A percentile compares a stretch with the other conserved stretches of the same genome.
phyloP scores from a whole-genome alignment of 2,888 invertebrate genomes.

The Ectemnius cavifrons region DNA sequence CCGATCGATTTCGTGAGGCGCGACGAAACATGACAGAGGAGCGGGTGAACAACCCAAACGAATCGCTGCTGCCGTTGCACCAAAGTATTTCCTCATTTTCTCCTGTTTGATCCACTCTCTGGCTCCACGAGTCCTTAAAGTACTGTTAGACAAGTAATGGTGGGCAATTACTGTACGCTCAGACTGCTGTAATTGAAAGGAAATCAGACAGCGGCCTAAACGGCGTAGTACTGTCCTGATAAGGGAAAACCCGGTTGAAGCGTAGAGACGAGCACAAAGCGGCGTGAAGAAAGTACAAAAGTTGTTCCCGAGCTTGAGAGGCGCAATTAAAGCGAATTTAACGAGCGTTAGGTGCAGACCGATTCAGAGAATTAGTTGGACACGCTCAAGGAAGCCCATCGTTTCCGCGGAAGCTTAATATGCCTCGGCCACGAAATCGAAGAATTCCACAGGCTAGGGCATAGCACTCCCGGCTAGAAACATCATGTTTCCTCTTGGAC shows the following conservation, averaged over 20 bases:
- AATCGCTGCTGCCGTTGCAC: constrained; percentile 11
- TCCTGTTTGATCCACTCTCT: constrained; percentile 31
- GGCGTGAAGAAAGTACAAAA: constrained; percentile 27
- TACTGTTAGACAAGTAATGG: no score
- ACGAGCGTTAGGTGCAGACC: constrained; percentile 45
- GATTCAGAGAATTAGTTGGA: constrained; percentile 60
- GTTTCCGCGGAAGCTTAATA: constrained; percentile 58
- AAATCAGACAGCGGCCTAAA: no score
- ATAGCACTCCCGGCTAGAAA: background rate
- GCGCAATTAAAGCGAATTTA: constrained; percentile 55
- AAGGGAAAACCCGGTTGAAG: constrained; percentile 6
- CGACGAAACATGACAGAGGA: constrained; percentile 10
- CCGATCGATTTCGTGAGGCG: constrained; percentile 10
- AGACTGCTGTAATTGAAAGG: no score
- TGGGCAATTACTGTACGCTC: no score
- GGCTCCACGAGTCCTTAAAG: no score
- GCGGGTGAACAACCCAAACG: constrained; percentile 30
- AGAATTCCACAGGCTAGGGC: constrained; percentile 47
- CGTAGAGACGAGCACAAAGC: constrained; percentile 13
- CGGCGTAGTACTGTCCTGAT: no score
- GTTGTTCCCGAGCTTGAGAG: constrained; percentile 24
- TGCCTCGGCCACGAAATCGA: constrained; percentile 57
- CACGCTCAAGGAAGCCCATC: constrained; percentile 62
- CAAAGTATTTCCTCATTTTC: constrained; percentile 42
- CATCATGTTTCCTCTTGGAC: constrained; percentile 8